phyloP scores from a whole-genome alignment of 1,140 invertebrate genomes.

The Babylonia areolata region DNA sequence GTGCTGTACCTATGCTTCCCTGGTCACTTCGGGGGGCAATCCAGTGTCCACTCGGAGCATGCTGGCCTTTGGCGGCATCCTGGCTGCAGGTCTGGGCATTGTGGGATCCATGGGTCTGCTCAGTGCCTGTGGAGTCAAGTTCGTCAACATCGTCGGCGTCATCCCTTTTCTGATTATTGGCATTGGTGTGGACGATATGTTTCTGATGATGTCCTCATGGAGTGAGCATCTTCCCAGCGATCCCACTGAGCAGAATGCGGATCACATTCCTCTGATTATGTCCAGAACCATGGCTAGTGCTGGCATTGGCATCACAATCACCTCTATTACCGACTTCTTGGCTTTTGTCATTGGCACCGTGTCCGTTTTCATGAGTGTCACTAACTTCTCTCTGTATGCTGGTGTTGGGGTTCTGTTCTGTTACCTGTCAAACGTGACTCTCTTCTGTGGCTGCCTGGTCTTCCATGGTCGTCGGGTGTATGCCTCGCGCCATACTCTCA shows the following conservation, averaged over 20 bases:
- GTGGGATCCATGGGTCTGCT: conserved; percentile 92
- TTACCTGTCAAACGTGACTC: background rate
- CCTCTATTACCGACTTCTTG: conserved; percentile 96
- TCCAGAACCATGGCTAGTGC: conserved; percentile 91
- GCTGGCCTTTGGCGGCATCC: conserved; percentile 92
- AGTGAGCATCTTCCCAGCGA: conserved; percentile 81
- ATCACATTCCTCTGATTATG: conserved; percentile 89
- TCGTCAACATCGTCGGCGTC: conserved; percentile 96
- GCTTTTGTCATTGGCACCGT: conserved; percentile 96
- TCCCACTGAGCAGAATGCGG: conserved; percentile 73
- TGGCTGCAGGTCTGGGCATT: conserved; percentile 92
- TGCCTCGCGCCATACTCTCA: background rate
- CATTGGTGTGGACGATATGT: no score
- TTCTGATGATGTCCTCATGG: no score
- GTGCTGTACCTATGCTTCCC: conserved; percentile 51
- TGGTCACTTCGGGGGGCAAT: conserved; percentile 43
- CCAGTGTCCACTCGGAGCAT: conserved; percentile 87
- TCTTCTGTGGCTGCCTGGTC: background rate
- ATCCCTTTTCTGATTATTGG: conserved; percentile 97
- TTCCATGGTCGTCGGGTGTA: background rate
- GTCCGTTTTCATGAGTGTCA: conserved; percentile 94
- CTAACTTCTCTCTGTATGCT: conserved; percentile 89
- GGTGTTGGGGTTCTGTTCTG: background rate
- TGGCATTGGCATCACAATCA: no score
- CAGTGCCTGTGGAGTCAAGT: conserved; percentile 92